These are phyloP conservation scores for Euphydryas editha DNA, from an alignment of 2,888 invertebrate species.

Conservation along the genomic window DNA sequence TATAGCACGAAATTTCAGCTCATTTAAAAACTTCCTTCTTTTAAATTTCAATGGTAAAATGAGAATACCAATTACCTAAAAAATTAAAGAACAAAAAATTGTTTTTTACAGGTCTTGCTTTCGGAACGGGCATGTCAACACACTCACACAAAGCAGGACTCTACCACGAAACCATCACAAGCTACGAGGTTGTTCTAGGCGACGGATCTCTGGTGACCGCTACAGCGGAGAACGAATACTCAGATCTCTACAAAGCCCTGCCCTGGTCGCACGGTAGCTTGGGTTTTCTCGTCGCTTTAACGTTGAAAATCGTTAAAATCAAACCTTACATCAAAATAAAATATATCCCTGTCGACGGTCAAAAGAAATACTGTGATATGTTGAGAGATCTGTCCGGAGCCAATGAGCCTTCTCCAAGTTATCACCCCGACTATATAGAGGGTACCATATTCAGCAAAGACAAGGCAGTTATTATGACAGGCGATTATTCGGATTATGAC, in stretches of 20 bases:
- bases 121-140: conserved; percentile 89
- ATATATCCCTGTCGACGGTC: conserved; percentile 85
- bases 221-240: conserved; percentile 80
- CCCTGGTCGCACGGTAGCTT: conserved; percentile 88
- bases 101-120: conserved; percentile 78
- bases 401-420: conserved; percentile 66
- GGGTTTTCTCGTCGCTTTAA: conserved; percentile 86
- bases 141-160: conserved; percentile 88
- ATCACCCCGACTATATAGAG: conserved; percentile 85
- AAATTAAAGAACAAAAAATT: not conserved
- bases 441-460: conserved; percentile 86
- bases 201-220: conserved; percentile 85
- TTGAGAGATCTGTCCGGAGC: conserved; percentile 85
- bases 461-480: conserved; percentile 86
- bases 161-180: conserved; percentile 86
- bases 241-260: conserved; percentile 84
- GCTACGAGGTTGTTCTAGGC: conserved; percentile 86
- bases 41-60: no score
- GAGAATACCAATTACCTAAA: not conserved
- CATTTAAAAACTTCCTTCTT: no score
- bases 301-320: conserved; percentile 84
- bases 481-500: conserved; percentile 85
- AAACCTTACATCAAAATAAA: conserved; percentile 86
- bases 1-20: no score
- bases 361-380: conserved; percentile 85